Evolutionary conservation across 2,888 invertebrate genomes (phyloP).

Genomic region (Urechis unicinctus): DNA sequence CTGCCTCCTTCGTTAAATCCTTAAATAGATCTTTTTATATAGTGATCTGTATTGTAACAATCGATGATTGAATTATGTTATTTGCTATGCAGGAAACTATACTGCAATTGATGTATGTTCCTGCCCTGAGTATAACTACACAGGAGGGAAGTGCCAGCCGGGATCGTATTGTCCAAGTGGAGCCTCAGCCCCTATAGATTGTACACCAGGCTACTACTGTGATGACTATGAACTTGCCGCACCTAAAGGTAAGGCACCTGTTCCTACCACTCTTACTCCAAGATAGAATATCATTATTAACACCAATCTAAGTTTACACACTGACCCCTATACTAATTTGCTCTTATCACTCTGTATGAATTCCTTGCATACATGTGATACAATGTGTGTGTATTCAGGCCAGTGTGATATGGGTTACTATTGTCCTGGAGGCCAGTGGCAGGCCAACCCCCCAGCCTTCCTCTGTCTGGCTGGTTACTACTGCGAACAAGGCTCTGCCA

Average conservation of each 20-base stretch:
- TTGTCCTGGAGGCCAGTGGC: conserved; percentile 36
- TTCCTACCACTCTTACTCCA: too few species aligned
- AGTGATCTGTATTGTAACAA: too few species aligned
- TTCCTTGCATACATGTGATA: not conserved
- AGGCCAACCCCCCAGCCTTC: conserved; percentile 26
- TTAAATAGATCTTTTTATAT: too few species aligned
- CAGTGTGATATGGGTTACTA: conserved; percentile 38
- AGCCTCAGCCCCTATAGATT: conserved; percentile 32
- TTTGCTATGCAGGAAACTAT: conserved; percentile 32
- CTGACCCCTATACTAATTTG: too few species aligned
- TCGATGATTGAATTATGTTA: not conserved
- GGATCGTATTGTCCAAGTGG: conserved; percentile 41
- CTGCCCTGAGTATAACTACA: conserved; percentile 36
- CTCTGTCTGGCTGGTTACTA: conserved; percentile 37
- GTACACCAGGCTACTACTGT: conserved; percentile 38
- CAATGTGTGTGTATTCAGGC: conserved; percentile 18
- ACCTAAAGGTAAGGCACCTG: conserved; percentile 32
- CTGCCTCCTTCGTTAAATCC: too few species aligned
- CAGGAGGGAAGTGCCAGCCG: conserved; percentile 42
- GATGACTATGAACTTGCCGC: conserved; percentile 31
- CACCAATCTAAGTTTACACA: too few species aligned
- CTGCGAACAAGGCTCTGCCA: conserved; percentile 33
- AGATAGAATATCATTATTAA: too few species aligned
- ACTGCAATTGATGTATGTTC: conserved; percentile 35
- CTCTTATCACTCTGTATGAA: not conserved